Conservation (phyloP, 2,888 invertebrate genomes). For the Cataglyphis livida region DNA sequence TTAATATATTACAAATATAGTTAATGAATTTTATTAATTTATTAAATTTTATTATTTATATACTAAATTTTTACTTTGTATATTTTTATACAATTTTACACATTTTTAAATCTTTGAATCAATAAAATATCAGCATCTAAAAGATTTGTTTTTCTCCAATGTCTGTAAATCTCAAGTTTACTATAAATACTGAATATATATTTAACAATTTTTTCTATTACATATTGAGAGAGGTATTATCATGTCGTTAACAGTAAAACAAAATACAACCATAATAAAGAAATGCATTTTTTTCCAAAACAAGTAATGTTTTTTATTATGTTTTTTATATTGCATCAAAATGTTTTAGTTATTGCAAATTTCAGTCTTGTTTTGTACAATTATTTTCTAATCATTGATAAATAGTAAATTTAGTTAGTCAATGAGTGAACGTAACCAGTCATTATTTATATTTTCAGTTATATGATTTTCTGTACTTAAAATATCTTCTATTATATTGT, state of each 20-base stretch:
- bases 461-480: background rate
- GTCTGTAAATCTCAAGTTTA: background rate
- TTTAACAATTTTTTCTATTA: background rate
- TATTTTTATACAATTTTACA: no score
- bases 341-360: background rate
- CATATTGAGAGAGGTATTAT: background rate
- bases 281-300: background rate
- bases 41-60: no score
- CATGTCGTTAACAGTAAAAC: background rate
- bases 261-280: background rate
- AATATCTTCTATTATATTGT: background rate
- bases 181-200: background rate
- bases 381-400: background rate
- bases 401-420: background rate
- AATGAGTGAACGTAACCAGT: conserved; percentile 6
- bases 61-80: no score
- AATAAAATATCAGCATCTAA: no score
- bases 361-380: background rate
- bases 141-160: no score
- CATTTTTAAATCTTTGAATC: no score
- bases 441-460: background rate
- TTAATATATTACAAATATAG: no score
- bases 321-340: background rate
- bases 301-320: background rate
- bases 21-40: no score